phyloP scores from a whole-genome alignment of 2,113 vertebrate genomes.

The Ochotona princeps region DNA sequence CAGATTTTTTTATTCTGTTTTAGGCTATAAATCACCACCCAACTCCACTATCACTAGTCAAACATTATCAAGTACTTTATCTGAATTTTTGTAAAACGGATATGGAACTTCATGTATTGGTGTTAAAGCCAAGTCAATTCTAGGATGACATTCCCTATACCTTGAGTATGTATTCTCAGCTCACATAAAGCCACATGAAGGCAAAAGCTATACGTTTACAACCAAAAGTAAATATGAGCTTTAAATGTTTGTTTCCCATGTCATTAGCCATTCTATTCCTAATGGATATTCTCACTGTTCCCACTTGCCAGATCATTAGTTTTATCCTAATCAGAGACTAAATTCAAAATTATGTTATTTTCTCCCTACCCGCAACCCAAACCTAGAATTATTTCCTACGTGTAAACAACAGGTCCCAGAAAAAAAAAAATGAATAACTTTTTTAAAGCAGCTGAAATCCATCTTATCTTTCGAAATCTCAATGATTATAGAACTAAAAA shows the following conservation, averaged over 20 bases:
- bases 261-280: neutral
- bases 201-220: too few species aligned
- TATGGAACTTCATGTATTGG: neutral
- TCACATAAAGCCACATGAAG: too few species aligned
- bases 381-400: neutral
- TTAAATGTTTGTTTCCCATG: neutral
- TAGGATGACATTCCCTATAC: too few species aligned
- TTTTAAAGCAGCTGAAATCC: neutral
- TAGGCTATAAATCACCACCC: too few species aligned
- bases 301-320: neutral
- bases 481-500: neutral
- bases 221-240: neutral
- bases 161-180: too few species aligned
- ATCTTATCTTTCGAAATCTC: neutral
- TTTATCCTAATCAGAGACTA: neutral
- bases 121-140: neutral
- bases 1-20: neutral
- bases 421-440: neutral
- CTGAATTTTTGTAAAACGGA: neutral
- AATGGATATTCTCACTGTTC: neutral
- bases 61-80: neutral
- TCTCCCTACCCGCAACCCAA: fast-evolving
- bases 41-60: neutral
- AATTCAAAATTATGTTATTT: neutral
- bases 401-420: neutral